Evolutionary conservation across 2,888 invertebrate genomes (phyloP).

Genomic region (Acleris sparsana): DNA sequence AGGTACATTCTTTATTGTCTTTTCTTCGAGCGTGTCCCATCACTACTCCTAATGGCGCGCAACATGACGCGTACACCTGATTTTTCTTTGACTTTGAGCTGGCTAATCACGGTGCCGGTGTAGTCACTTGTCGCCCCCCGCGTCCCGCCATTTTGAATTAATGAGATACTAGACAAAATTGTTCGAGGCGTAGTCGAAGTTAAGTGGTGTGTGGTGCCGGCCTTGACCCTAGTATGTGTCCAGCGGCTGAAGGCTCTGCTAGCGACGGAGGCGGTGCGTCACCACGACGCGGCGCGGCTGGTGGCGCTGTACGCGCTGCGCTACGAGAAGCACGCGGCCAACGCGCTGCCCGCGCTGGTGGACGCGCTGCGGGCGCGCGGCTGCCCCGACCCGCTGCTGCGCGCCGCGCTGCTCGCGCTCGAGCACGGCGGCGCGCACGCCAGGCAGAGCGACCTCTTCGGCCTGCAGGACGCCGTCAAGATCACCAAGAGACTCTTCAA

Average conservation of each 20-base stretch:
- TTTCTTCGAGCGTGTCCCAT: too few relatives aligned
- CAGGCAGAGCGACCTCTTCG: conserved; percentile 92
- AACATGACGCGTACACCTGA: too few relatives aligned
- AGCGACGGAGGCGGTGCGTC: conserved; percentile 87
- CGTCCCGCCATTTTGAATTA: too few relatives aligned
- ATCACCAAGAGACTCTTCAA: conserved; percentile 95
- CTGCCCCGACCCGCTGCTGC: conserved; percentile 85
- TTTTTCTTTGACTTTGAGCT: too few relatives aligned
- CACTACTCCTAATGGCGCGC: too few relatives aligned
- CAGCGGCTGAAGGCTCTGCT: conserved; percentile 90
- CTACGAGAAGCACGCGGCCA: conserved; percentile 95
- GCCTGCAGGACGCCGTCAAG: conserved; percentile 92
- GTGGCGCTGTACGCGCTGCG: conserved; percentile 96
- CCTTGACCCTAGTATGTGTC: too few relatives aligned
- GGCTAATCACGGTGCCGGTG: too few relatives aligned
- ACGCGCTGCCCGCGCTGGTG: conserved; percentile 88
- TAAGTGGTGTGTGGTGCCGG: too few relatives aligned
- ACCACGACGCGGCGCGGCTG: conserved; percentile 92
- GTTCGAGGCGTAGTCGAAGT: too few relatives aligned
- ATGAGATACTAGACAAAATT: too few relatives aligned
- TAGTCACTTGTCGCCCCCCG: too few relatives aligned
- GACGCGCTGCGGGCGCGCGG: conserved; percentile 88
- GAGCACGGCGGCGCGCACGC: conserved; percentile 94
- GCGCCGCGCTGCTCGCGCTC: conserved; percentile 86
- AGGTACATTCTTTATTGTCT: too few relatives aligned